Conservation (phyloP, 1,140 invertebrate species). For the Philopotamus ludificatus region DNA sequence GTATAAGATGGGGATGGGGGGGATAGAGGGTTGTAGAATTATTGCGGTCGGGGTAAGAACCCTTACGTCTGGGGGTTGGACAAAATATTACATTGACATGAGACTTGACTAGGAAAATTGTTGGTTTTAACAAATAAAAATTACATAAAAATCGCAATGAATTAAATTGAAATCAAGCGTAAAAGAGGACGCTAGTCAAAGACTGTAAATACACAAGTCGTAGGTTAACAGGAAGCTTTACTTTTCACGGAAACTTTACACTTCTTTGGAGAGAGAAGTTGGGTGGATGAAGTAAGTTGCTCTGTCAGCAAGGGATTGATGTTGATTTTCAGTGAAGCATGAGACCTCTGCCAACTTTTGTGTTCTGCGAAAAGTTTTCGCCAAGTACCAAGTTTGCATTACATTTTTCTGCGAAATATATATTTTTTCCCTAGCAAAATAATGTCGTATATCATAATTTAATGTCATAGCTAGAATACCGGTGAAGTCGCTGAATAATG, state of each 20-base stretch:
- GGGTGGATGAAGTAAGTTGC: slow-evolving; percentile 30
- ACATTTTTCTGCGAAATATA: not conserved
- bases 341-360: slow-evolving; percentile 22
- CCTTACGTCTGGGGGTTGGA: slow-evolving; percentile 1
- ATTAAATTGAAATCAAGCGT: too few species aligned
- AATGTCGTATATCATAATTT: not conserved
- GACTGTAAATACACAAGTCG: not conserved
- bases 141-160: not conserved
- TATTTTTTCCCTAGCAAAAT: not conserved
- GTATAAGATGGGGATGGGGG: not conserved
- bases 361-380: slow-evolving; percentile 15
- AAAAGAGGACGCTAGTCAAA: too few species aligned
- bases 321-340: slow-evolving; percentile 27
- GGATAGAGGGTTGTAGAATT: slow-evolving; percentile 4
- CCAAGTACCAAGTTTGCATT: not conserved
- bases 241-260: slow-evolving; percentile 25
- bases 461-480: too few species aligned
- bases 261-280: slow-evolving; percentile 18
- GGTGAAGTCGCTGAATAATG: too few species aligned
- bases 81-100: slow-evolving; percentile 18
- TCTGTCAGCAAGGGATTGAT: slow-evolving; percentile 25
- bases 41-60: slow-evolving; percentile 14
- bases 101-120: too few species aligned
- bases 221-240: slow-evolving; percentile 31
- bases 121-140: too few species aligned